A percentile compares a stretch with the other conserved stretches of the same genome.
Conservation (phyloP, 2,888 invertebrate species). For the Spodoptera picta region DNA sequence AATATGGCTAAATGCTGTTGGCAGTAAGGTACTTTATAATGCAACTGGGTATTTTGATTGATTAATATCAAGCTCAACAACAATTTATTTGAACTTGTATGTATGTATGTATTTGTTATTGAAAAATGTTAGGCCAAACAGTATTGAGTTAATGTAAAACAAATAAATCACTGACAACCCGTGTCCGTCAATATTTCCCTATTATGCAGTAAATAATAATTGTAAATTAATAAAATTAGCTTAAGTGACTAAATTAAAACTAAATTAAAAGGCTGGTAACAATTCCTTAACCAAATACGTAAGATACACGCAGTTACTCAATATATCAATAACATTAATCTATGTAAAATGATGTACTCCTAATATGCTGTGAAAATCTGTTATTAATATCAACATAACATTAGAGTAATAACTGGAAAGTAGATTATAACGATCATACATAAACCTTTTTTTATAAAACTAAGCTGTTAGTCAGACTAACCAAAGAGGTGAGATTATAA, state of each 20-base stretch:
- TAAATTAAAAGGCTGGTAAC: slow-evolving; percentile 41
- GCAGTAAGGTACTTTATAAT: slow-evolving; percentile 31
- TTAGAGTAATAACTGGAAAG: slow-evolving; percentile 32
- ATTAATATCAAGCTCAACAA: slow-evolving; percentile 14
- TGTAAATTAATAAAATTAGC: slow-evolving; percentile 12
- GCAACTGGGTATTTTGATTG: slow-evolving; percentile 2
- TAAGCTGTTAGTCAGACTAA: slow-evolving; percentile 37
- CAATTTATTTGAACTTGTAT: slow-evolving; percentile 1
- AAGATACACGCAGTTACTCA: slow-evolving; percentile 21
- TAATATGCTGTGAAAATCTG: slow-evolving; percentile 18
- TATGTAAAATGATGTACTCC: slow-evolving; percentile 24
- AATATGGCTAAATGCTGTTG: slow-evolving; percentile 44
- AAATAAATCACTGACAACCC: neutral
- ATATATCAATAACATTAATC: slow-evolving; percentile 30
- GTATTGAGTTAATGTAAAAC: neutral
- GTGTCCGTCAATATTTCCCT: neutral
- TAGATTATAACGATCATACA: slow-evolving; percentile 16
- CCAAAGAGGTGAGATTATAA: slow-evolving; percentile 14
- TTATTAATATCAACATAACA: slow-evolving; percentile 20
- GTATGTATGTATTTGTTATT: slow-evolving; percentile 1
- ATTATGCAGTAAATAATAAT: slow-evolving; percentile 13
- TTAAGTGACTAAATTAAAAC: slow-evolving; percentile 22
- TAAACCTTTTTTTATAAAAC: slow-evolving; percentile 17
- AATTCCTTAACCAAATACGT: slow-evolving; percentile 27
- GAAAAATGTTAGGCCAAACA: slow-evolving; percentile 1